Evolutionary conservation across 2,113 vertebrate genomes (phyloP).

Genomic region (Campylomormyrus tamandua): DNA sequence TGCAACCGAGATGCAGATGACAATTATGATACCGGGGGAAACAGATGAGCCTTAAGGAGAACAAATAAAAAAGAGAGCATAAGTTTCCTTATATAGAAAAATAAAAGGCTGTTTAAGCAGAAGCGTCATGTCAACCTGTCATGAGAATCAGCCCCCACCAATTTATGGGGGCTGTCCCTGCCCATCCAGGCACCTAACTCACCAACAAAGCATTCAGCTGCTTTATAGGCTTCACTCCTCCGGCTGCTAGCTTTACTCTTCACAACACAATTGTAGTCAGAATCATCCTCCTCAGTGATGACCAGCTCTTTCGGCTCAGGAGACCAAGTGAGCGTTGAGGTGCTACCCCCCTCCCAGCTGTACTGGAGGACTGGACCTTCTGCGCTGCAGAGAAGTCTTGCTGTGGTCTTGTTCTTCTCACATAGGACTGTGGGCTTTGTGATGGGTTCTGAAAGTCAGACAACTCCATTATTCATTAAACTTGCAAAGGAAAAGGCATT

Average conservation of each 20-base stretch:
- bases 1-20: too few relatives aligned
- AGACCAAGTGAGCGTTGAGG: neutral
- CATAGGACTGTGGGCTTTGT: neutral
- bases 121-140: too few relatives aligned
- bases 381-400: neutral
- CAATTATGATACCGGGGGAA: too few relatives aligned
- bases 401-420: neutral
- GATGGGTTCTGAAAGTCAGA: neutral
- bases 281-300: neutral
- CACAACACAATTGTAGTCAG: conserved; percentile 7
- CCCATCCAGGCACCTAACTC: too few relatives aligned
- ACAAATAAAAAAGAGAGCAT: too few relatives aligned
- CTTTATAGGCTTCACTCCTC: too few relatives aligned
- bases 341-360: neutral
- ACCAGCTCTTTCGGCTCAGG: neutral
- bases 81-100: too few relatives aligned
- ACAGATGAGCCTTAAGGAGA: too few relatives aligned
- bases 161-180: too few relatives aligned
- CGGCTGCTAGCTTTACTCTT: neutral
- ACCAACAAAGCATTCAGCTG: too few relatives aligned
- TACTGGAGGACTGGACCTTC: neutral
- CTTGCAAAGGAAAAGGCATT: neutral
- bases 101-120: too few relatives aligned
- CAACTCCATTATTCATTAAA: neutral
- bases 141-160: too few relatives aligned